A percentile compares a stretch with the other conserved stretches of the same genome.
phyloP scores from a whole-genome alignment of 2,888 invertebrate species.

The Aromia moschata region DNA sequence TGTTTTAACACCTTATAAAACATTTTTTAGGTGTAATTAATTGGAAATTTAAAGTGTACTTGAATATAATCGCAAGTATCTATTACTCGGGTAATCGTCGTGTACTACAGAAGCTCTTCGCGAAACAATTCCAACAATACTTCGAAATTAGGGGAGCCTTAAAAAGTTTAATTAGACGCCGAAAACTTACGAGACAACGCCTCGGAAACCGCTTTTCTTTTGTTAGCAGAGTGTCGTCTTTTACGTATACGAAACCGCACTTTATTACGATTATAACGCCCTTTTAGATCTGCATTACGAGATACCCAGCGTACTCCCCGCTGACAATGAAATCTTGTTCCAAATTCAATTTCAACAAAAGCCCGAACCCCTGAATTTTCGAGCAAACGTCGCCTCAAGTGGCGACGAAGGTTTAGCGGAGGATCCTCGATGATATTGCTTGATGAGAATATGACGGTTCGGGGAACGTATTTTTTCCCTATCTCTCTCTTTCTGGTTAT shows the following conservation, averaged over 20 bases:
- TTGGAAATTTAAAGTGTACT: too few relatives aligned
- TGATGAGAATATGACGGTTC: slow-evolving; percentile 4
- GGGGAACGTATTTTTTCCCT: background rate
- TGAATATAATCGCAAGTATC: too few relatives aligned
- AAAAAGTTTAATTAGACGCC: too few relatives aligned
- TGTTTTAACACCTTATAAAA: too few relatives aligned
- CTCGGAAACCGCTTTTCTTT: too few relatives aligned
- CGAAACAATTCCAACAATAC: too few relatives aligned
- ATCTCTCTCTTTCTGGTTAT: too few relatives aligned
- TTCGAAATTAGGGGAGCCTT: too few relatives aligned
- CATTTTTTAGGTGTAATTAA: too few relatives aligned
- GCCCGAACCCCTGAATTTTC: slow-evolving; percentile 3
- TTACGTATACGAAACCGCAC: background rate
- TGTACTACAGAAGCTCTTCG: too few relatives aligned
- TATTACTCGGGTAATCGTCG: too few relatives aligned
- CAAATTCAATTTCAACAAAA: slow-evolving; percentile 12
- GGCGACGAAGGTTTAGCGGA: slow-evolving; percentile 3
- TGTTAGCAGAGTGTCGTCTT: background rate
- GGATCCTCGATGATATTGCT: slow-evolving; percentile 1
- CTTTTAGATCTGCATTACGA: slow-evolving; percentile 1
- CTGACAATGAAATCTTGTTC: slow-evolving; percentile 12
- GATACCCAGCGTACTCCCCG: background rate
- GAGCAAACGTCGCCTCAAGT: slow-evolving; percentile 6
- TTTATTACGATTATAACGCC: background rate
- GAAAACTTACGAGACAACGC: too few relatives aligned